Evolutionary conservation across 37 sponge, comb jelly and placozoan species (phyloP), one percentile per base, ranked within the genome.

Genomic region (Geodia barretti): DNA sequence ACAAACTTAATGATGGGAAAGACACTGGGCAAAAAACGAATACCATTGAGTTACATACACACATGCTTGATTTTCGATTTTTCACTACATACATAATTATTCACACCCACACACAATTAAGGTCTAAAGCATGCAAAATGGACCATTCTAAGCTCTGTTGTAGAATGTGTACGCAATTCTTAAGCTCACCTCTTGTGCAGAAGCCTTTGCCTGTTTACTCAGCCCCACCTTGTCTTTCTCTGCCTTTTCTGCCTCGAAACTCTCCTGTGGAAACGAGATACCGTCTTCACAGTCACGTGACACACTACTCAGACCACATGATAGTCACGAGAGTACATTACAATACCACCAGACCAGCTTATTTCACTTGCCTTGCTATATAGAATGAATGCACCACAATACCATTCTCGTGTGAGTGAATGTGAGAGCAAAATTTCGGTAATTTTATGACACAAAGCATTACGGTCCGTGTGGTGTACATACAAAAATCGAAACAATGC

Each of bases 121-220:
- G n/a, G n/a, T n/a, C n/a, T n/a, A n/a, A n/a, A n/a, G n/a, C n/a
- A n/a, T n/a, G n/a, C n/a, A n/a, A n/a, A n/a, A n/a, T n/a, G n/a
- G n/a, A n/a, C n/a, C n/a, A n/a, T n/a, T n/a, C n/a, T n/a, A n/a
- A n/a, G n/a, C n/a, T n/a, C n/a, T n/a, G n/a, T n/a, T n/a, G n/a
- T n/a, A n/a, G n/a, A n/a, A n/a, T n/a, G n/a, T n/a, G n/a, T n/a
- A n/a, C n/a, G n/a, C 14, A n/a, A 31, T 2, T 5, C 33, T n/a
- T 54, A 35, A 23, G 31, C 72, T 38, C 61, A 83, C 89, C 83
- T 88, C 84, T 66, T 78, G 79, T 68, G 73, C 37, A 42, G 5
- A 40, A 34, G 84, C 39, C 39, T 76, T 68, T 20, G 76, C 39
- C 42, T 83, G 82, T 17, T 77, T 77, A 28, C 36, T 61, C 26